Base-by-base conservation (phyloP, 2,888 invertebrate species). In the Tenthredo scrophulariae region DNA sequence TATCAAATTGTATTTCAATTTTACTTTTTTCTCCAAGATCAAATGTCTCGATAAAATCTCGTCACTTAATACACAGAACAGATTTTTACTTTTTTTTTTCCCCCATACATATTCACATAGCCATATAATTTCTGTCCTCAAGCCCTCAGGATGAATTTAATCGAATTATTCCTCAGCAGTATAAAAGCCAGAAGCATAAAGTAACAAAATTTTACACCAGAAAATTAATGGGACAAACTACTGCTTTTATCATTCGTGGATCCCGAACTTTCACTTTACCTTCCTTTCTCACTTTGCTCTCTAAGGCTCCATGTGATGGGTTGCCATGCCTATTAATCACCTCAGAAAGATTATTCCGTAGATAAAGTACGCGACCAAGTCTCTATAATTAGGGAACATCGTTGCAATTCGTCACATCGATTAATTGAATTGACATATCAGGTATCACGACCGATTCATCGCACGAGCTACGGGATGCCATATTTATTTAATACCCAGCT, bases 341-440 rank as follows among this genome's bases (percentile, higher is more conserved):
- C 62, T 33, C 15, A 40, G 10, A 15, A 80, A 80, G 80, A 80
- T 80, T 80, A 40, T 80, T 65, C 65, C 26, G 43, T 3, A 80
- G 80, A 80, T 62, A 62, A 58, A 40, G 37, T 62, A 77, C 4
- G 37, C 62, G n/a, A 80, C 26, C 37, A 6, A 62, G 80, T 26
- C 80, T 80, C 26, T 62, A 80, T 80, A 80, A 80, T 80, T 80
- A 80, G 33, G 58, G 26, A 29, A 62, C 37, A 62, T 80, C 62
- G 26, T 18, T 22, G 22, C 40, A 50, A 65, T 80, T 80, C 65
- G 80, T 80, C 65, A 62, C 62, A 43, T 26, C 40, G 80, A 58
- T 58, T 65, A 65, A 80, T 50, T 62, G 40, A 58, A 65, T 40
- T 62, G 80, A 80, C 26, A 29, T 62, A 80, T 62, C 26, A 26